Base-by-base conservation (phyloP, 2,113 vertebrate species). In the Ictalurus punctatus region DNA sequence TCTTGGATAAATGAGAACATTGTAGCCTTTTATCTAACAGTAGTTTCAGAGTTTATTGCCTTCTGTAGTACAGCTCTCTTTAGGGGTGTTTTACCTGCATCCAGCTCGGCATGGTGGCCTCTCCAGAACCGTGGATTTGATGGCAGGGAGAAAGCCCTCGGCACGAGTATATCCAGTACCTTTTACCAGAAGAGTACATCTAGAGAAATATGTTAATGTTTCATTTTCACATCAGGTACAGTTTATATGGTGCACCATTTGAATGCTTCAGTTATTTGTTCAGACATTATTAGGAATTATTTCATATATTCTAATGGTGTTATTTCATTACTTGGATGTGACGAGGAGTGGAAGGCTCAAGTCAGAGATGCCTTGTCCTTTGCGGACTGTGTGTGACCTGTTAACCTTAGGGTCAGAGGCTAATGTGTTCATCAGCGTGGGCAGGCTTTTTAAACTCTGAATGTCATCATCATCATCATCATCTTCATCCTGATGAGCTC, bases 361-460 rank as follows among this genome's bases (percentile, higher is more conserved):
- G 44, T 88, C 84, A 12, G 87, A 30, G 59, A 85, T 21, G 23
- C 71, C 8, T 48, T 54, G 87, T 81, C 58, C 88, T 79, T 86
- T 80, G n/a, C 54, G 1, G 27, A 73, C 27, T 34, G 84, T 87
- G 34, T 78, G 76, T 86, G 89, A 89, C 76, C 85, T 89, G 73
- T 86, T 92, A 86, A 87, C 86, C 73, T 79, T 87, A 7, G 69
- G 17, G 37, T 80, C 67, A 84, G 83, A 82, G 40, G 65, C 52
- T 56, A 56, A 71, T 34, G 83, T 79, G 44, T 65, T 91, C 37
- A 85, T 89, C 71, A 90, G 56, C 13, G 83, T 86, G 19, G 90
- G 91, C 74, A 92, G 44, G 63, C 92, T 93, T 87, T 86, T 91
- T 44, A 89, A 61, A 86, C 92, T 93, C 80, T 82, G 80, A 25